A percentile compares a stretch with the other conserved stretches of the same genome.
These are phyloP conservation scores for Eufriesea mexicana DNA, from an alignment of 1,140 invertebrate species.

Conservation along the genomic window DNA sequence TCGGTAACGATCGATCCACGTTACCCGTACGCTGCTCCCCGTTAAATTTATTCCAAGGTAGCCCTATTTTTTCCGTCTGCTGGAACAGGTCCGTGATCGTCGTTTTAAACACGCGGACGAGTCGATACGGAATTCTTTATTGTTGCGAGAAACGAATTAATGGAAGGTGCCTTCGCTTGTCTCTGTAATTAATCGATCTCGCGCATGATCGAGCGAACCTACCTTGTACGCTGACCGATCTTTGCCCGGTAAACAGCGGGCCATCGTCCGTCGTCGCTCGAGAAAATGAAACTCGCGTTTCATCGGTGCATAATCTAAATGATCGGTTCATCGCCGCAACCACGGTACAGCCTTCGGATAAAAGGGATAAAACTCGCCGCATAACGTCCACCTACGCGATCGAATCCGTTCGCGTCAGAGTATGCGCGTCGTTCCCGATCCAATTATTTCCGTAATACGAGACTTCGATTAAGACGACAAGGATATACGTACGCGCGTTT, in stretches of 20 bases:
- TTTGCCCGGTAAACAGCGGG: neutral
- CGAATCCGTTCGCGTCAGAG: neutral
- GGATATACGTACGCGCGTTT: no score
- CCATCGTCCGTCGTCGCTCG: conserved; percentile 2
- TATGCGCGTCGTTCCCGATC: neutral
- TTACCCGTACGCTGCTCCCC: neutral
- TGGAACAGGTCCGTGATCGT: conserved; percentile 43
- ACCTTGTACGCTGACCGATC: neutral
- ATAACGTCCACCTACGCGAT: neutral
- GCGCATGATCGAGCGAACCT: conserved; percentile 38
- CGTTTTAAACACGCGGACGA: conserved; percentile 40
- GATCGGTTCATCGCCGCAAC: conserved; percentile 13
- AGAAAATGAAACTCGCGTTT: conserved; percentile 33
- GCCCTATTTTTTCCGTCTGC: conserved; percentile 48
- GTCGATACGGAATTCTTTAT: conserved; percentile 57
- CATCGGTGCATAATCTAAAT: conserved; percentile 41
- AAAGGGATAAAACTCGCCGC: conserved; percentile 4
- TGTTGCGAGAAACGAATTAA: conserved; percentile 57
- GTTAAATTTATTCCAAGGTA: conserved; percentile 62
- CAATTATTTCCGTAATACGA: conserved; percentile 8
- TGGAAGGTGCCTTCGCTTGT: conserved; percentile 23
- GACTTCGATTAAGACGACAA: neutral
- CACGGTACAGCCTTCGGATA: neutral
- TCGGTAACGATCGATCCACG: conserved; percentile 55
- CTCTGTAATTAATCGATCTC: conserved; percentile 60